These are phyloP conservation scores for Chiroxiphia lanceolata DNA, from an alignment of 2,797 vertebrate genomes.

Conservation along the genomic window DNA sequence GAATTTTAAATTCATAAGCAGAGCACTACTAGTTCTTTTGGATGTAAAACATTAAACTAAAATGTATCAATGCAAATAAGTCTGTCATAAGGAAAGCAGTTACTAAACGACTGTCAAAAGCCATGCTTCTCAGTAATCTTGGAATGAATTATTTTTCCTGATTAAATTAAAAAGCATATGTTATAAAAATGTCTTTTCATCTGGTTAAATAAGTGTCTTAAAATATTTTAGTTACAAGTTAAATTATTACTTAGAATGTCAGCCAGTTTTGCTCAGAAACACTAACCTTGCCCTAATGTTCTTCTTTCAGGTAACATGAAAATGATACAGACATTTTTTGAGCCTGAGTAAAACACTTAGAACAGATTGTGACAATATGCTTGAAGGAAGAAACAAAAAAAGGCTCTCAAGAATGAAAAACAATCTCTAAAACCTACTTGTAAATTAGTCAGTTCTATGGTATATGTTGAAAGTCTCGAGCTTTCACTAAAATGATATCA, in stretches of 20 bases:
- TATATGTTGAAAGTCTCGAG: background rate
- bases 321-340: background rate
- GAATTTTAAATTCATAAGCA: background rate
- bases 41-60: background rate
- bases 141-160: background rate
- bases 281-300: background rate
- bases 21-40: background rate
- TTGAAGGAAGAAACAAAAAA: background rate
- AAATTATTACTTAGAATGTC: background rate
- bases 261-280: conserved; percentile 5
- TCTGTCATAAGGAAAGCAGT: background rate
- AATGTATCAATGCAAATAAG: background rate
- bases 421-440: background rate
- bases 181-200: background rate
- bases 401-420: background rate
- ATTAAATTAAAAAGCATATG: background rate
- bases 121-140: background rate
- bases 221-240: conserved; percentile 16
- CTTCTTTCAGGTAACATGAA: background rate
- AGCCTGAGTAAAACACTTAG: background rate
- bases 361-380: background rate
- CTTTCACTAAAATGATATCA: background rate
- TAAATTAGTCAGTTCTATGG: background rate
- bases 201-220: background rate
- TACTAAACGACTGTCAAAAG: background rate